A percentile compares a stretch with the other conserved stretches of the same genome.
These are phyloP conservation scores for Paedocypris micromegethes DNA, from an alignment of 2,797 vertebrate species.

Conservation along the genomic window DNA sequence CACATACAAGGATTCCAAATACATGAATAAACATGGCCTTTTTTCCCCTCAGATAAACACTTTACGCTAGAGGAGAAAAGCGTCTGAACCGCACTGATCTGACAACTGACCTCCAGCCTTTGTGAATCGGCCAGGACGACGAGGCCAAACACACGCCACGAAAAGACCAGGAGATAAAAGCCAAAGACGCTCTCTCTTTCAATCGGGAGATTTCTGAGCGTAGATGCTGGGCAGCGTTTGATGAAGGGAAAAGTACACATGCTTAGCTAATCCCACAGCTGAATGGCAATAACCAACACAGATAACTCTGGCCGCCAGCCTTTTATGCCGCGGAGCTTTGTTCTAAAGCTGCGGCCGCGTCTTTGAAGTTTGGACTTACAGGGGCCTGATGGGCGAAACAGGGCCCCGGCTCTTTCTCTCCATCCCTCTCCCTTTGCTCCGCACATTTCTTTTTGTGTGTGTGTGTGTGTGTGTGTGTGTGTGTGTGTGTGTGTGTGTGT, in stretches of 20 bases:
- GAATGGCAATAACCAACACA: slow-evolving; percentile 65
- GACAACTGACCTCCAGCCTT: slow-evolving; percentile 48
- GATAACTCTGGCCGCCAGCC: slow-evolving; percentile 65
- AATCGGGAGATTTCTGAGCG: slow-evolving; percentile 46
- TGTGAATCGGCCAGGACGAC: slow-evolving; percentile 51
- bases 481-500: slow-evolving; percentile 15
- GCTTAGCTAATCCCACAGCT: slow-evolving; percentile 57
- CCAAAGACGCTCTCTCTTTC: slow-evolving; percentile 23
- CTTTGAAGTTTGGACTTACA: slow-evolving; percentile 76
- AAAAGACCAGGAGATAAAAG: slow-evolving; percentile 48
- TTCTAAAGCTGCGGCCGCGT: slow-evolving; percentile 69
- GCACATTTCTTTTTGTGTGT: slow-evolving; percentile 57
- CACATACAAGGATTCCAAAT: neutral
- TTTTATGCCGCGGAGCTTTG: slow-evolving; percentile 72
- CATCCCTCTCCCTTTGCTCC: slow-evolving; percentile 46
- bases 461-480: slow-evolving; percentile 42
- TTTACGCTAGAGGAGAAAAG: neutral
- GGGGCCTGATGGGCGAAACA: slow-evolving; percentile 43
- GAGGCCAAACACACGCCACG: slow-evolving; percentile 35
- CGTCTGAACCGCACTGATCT: slow-evolving; percentile 30
- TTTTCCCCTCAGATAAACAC: too few species aligned
- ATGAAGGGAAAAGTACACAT: slow-evolving; percentile 62
- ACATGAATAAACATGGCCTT: too few species aligned
- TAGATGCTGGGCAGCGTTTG: slow-evolving; percentile 46
- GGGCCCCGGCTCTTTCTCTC: slow-evolving; percentile 38